Evolutionary conservation across 2,888 invertebrate genomes (phyloP).

Genomic region (Lagria hirta): DNA sequence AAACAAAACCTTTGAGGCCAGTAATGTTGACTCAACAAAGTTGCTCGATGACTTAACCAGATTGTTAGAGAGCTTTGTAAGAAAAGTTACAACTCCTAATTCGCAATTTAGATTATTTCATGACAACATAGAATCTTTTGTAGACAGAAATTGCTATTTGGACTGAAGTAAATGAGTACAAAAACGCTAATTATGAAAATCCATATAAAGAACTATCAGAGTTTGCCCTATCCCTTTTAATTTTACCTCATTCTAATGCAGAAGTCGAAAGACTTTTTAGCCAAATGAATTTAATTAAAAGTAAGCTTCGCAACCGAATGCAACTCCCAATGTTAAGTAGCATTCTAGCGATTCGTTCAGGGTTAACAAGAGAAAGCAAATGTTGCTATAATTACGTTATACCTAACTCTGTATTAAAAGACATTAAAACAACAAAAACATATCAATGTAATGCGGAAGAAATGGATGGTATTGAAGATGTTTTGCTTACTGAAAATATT

Average conservation of each 20-base stretch:
- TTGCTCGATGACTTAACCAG: too few species aligned
- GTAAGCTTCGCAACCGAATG: constrained; percentile 24
- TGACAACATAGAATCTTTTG: too few species aligned
- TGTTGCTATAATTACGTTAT: constrained; percentile 11
- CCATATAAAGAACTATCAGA: constrained; percentile 14
- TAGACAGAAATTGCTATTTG: too few species aligned
- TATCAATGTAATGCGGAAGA: too few species aligned
- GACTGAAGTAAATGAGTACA: constrained; percentile 16
- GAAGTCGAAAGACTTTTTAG: constrained; percentile 26
- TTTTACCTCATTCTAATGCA: constrained; percentile 29
- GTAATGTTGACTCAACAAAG: too few species aligned
- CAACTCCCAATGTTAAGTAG: constrained; percentile 8
- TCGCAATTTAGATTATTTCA: too few species aligned
- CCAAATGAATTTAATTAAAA: constrained; percentile 26
- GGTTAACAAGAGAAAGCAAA: constrained; percentile 2
- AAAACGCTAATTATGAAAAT: constrained; percentile 10
- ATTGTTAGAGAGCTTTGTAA: too few species aligned
- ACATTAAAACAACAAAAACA: constrained; percentile 3
- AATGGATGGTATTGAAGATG: too few species aligned
- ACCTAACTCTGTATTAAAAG: constrained; percentile 7
- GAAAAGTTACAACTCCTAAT: too few species aligned
- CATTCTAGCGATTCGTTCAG: constrained; percentile 7
- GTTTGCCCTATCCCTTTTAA: constrained; percentile 19
- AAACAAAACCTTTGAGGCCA: not conserved
- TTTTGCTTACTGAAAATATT: too few species aligned